Base-by-base conservation (phyloP, 2,888 invertebrate genomes). In the Aporophyla nigra region DNA sequence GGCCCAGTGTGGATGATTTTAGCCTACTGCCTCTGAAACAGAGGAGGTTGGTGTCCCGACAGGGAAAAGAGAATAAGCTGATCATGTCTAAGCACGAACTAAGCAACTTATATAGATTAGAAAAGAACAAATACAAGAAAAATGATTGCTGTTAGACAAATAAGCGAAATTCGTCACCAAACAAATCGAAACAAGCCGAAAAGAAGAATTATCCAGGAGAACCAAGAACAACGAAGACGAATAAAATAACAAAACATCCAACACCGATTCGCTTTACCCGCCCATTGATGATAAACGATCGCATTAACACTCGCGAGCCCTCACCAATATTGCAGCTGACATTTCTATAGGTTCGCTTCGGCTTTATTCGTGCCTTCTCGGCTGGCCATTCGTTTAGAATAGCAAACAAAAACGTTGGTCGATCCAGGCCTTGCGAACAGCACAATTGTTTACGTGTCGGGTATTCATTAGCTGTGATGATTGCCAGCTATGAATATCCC, bases 301-400 rank as follows among this genome's bases (percentile, higher is more conserved):
- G 59, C 71, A 85, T 85, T 85, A 82, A 70, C 80, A 80, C 63
- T 67, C 74, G 69, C 71, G 49, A 66, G 5, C 43, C 72, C 69
- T 75, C 69, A 76, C 79, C 87, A 74, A 87, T 85, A 87, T 82
- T 84, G 87, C 76, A 78, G 78, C 67, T 86, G 86, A 87, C 86
- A 74, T 80, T 82, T 87, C 81, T 86, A 87, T 87, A 80, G 86
- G 24, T 46, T 43, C 70, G 21, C 65, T 62, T 76, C 76, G 76
- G 69, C 71, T 71, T 81, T 85, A 84, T 79, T 76, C 80, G 75
- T 72, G 80, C 68, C 72, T 80, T 80, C 83, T 76, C 70, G 74
- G 63, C 9, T 58, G 63, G 56, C 68, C 43, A 61, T 72, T 76
- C 65, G 59, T 82, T 79, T 77, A 83, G 75, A 74, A 71, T 76